These are phyloP conservation scores for Meda fulgida DNA, from an alignment of 2,797 vertebrate species.

Conservation along the genomic window DNA sequence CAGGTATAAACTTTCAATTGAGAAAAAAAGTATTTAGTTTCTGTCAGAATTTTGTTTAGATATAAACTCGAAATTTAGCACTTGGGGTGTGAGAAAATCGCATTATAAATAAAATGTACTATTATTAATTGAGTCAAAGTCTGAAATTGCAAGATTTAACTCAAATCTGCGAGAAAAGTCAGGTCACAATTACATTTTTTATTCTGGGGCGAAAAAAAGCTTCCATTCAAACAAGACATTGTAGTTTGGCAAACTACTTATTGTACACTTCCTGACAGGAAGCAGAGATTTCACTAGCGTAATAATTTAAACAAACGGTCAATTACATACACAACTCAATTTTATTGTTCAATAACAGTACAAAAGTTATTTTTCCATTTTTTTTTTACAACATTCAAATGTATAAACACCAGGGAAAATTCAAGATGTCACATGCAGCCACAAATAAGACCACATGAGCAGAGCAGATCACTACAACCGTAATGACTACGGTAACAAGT, in stretches of 20 bases:
- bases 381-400: slow-evolving; percentile 40
- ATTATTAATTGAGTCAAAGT: not conserved
- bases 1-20: not conserved
- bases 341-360: slow-evolving; percentile 40
- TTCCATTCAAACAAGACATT: not conserved
- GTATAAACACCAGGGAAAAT: not conserved
- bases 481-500: slow-evolving; percentile 2
- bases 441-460: not conserved
- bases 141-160: not conserved
- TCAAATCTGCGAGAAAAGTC: not conserved
- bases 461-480: not conserved
- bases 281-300: not conserved
- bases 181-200: not conserved
- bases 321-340: slow-evolving; percentile 13
- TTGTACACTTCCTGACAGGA: not conserved
- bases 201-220: not conserved
- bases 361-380: slow-evolving; percentile 11
- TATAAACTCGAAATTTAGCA: not conserved
- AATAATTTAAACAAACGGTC: not conserved
- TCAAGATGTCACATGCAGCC: slow-evolving; percentile 39
- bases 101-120: no score
- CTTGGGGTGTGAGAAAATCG: no score
- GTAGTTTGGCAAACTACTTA: not conserved
- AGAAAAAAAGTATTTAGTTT: no score
- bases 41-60: not conserved